Base-by-base conservation (phyloP, 2,797 vertebrate species). In the Loriculus beryllinus region DNA sequence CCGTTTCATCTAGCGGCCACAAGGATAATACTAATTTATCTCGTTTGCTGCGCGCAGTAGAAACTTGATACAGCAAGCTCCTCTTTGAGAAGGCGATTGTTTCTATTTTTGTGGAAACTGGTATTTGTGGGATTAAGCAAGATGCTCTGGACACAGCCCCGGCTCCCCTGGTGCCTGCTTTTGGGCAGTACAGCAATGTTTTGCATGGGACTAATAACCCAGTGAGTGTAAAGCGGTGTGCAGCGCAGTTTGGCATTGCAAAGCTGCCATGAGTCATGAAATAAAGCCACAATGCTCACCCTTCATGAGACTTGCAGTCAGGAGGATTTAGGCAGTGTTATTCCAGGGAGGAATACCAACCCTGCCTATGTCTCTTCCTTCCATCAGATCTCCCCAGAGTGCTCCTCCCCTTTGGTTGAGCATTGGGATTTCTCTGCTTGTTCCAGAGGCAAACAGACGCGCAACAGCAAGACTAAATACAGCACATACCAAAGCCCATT, bases 91-190 rank as follows among this genome's bases (percentile, higher is more conserved):
- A 64, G 64, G 71, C n/a, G 11, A 89, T 96, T 82, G 95, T 91
- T 96, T 96, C 96, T 96, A 91, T 95, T 95, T 96, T 89, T 57
- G 57, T 18, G 28, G 37, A 33, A 31, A 62, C 57, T 91, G 94
- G 94, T 64, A 92, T 96, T 85, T 0, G 0, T 42, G 87, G 88
- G 60, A 92, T 94, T 93, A 96, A 95, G 75, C 35, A 60, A 82
- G 82, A 92, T 64, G 82, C 60, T 74, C 78, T 82, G 82, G 81
- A 74, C 2, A 10, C 71, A 93, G 60, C 52, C 71, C 7, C 82
- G 82, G 64, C 68, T 89, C 76, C 69, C 71, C 0, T 25, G 23
- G 42, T 80, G 77, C 47, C 88, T 68, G 60, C 5, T 70, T 70
- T 88, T 40, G 64, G 68, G 37, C 60, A 67, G 59, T 57, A 29